These are phyloP conservation scores for Typhlichthys subterraneus DNA, from an alignment of 2,797 vertebrate genomes.

Conservation along the genomic window DNA sequence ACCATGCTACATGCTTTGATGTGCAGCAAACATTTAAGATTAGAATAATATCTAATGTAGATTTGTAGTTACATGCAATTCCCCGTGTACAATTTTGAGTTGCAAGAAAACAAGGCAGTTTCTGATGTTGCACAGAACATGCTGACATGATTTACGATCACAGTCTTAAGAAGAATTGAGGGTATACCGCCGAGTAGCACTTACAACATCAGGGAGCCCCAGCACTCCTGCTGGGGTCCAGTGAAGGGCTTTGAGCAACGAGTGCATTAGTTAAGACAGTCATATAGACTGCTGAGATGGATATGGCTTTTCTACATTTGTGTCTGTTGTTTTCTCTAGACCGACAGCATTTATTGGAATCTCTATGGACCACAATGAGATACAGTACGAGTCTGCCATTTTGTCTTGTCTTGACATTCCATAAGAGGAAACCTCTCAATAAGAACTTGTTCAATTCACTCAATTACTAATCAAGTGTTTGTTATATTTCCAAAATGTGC, in stretches of 20 bases:
- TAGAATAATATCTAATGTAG: slow-evolving; percentile 28
- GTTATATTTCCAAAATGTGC: no score
- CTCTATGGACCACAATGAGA: slow-evolving; percentile 31
- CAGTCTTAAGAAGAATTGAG: neutral
- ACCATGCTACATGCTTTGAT: no score
- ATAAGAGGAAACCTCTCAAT: neutral
- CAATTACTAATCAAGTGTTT: no score
- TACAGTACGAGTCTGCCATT: slow-evolving; percentile 1
- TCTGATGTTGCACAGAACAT: slow-evolving; percentile 7
- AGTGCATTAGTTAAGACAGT: slow-evolving; percentile 59
- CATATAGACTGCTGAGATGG: slow-evolving; percentile 27
- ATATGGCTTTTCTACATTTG: neutral
- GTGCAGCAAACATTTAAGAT: slow-evolving; percentile 15
- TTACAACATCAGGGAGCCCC: slow-evolving; percentile 48
- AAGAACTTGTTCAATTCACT: neutral
- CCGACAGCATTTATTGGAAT: no score
- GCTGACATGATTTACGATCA: neutral
- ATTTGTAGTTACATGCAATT: neutral
- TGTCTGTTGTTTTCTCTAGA: no score
- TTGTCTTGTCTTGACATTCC: slow-evolving; percentile 1
- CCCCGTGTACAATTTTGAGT: slow-evolving; percentile 6
- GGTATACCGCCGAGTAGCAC: slow-evolving; percentile 27
- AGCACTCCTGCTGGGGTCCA: slow-evolving; percentile 41
- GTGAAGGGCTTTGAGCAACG: slow-evolving; percentile 58
- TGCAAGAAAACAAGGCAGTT: neutral